phyloP scores from a whole-genome alignment of 1,140 invertebrate genomes.

The Wasmannia auropunctata region DNA sequence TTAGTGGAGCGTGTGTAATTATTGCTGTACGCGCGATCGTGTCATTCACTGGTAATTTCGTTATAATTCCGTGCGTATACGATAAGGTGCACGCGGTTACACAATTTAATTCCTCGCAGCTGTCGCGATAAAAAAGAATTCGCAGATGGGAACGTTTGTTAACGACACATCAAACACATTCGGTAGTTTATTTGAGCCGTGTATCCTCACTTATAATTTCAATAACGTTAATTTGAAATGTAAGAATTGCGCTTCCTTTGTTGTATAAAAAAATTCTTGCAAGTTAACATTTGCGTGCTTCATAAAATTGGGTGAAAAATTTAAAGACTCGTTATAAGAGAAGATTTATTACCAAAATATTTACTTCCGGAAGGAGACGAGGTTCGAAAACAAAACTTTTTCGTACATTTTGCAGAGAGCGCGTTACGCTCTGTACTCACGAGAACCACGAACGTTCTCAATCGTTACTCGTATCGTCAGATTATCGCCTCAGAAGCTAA shows the following conservation, averaged over 20 bases:
- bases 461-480: neutral
- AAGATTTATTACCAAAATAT: too few species aligned
- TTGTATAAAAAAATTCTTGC: neutral
- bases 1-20: neutral
- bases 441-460: neutral
- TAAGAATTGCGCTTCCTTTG: neutral
- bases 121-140: neutral
- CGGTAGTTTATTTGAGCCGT: neutral
- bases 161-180: neutral
- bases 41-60: slow-evolving; percentile 20
- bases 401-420: neutral
- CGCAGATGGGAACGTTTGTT: neutral
- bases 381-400: neutral
- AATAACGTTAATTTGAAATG: neutral
- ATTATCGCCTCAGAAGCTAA: neutral
- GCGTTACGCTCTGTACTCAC: neutral
- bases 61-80: neutral
- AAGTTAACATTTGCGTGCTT: neutral
- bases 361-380: neutral
- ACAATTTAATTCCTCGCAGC: slow-evolving; percentile 3
- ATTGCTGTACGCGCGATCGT: neutral
- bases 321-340: neutral
- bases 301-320: neutral
- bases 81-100: neutral
- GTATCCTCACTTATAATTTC: neutral